Evolutionary conservation across 2,113 vertebrate species (phyloP).

Genomic region (Pseudopodoces humilis): DNA sequence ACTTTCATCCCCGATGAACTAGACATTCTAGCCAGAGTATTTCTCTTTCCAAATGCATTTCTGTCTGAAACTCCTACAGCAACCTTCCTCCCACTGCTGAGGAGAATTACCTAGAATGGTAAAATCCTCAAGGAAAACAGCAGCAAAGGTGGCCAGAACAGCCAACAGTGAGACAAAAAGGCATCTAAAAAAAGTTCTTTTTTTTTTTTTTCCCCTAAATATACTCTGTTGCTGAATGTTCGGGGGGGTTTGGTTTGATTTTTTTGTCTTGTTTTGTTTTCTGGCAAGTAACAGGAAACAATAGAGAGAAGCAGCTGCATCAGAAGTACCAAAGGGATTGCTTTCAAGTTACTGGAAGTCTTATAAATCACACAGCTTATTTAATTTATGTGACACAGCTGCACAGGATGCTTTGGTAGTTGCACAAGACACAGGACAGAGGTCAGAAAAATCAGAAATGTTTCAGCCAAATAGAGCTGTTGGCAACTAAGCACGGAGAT

Average conservation of each 20-base stretch:
- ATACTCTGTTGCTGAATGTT: neutral
- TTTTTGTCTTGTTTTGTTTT: constrained; percentile 33
- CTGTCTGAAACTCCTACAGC: neutral
- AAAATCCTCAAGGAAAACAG: constrained; percentile 16
- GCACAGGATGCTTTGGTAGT: constrained; percentile 46
- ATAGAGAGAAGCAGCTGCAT: constrained; percentile 66
- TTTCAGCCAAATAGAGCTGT: constrained; percentile 36
- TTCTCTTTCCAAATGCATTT: neutral
- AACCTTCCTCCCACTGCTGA: neutral
- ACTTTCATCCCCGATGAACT: neutral
- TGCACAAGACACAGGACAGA: constrained; percentile 53
- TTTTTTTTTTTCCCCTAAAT: neutral
- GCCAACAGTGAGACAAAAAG: neutral
- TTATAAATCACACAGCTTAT: constrained; percentile 66
- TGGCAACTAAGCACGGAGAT: neutral
- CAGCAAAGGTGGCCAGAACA: neutral
- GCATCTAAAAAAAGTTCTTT: neutral
- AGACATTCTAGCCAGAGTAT: neutral
- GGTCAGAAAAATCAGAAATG: constrained; percentile 52
- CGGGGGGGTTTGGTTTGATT: neutral
- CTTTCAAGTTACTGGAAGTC: constrained; percentile 63
- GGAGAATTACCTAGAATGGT: neutral
- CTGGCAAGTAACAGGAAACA: constrained; percentile 54
- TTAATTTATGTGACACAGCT: constrained; percentile 70
- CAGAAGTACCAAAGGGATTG: constrained; percentile 63